Evolutionary conservation across 2,797 vertebrate genomes (phyloP).

Genomic region (Gambusia yucatana): DNA sequence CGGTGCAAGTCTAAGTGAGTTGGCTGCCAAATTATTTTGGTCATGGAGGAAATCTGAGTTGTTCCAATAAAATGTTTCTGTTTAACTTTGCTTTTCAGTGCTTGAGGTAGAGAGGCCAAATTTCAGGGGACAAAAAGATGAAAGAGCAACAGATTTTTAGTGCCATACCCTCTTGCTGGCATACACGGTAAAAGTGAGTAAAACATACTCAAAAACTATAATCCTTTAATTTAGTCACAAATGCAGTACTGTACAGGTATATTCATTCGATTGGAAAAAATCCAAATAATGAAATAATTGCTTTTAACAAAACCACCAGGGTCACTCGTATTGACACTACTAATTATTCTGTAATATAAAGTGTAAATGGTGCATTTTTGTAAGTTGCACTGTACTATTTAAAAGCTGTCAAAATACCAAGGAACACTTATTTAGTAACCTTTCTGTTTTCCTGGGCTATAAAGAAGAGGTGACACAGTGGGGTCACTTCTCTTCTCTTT

Average conservation of each 20-base stretch:
- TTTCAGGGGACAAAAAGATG: not conserved
- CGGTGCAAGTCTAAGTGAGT: conserved; percentile 29
- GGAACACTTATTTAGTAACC: not conserved
- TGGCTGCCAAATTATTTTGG: conserved; percentile 36
- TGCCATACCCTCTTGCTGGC: not conserved
- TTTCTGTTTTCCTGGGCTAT: not conserved
- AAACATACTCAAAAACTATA: not conserved
- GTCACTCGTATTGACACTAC: not conserved
- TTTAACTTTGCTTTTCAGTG: conserved; percentile 28
- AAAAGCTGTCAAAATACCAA: not conserved
- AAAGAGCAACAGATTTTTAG: not conserved
- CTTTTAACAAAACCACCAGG: not conserved
- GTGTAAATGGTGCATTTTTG: not conserved
- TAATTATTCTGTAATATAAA: not conserved
- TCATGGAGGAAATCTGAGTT: conserved; percentile 51
- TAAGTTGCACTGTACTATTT: not conserved
- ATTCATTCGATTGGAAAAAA: not conserved
- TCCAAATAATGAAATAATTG: not conserved
- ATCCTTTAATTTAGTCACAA: not conserved
- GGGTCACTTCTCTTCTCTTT: not conserved
- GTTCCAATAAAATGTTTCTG: conserved; percentile 25
- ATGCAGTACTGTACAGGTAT: not conserved
- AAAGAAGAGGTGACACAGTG: not conserved
- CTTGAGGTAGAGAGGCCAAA: not conserved
- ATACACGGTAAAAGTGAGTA: not conserved